Evolutionary conservation across 2,113 vertebrate genomes (phyloP).

Genomic region (Pluvialis apricaria): DNA sequence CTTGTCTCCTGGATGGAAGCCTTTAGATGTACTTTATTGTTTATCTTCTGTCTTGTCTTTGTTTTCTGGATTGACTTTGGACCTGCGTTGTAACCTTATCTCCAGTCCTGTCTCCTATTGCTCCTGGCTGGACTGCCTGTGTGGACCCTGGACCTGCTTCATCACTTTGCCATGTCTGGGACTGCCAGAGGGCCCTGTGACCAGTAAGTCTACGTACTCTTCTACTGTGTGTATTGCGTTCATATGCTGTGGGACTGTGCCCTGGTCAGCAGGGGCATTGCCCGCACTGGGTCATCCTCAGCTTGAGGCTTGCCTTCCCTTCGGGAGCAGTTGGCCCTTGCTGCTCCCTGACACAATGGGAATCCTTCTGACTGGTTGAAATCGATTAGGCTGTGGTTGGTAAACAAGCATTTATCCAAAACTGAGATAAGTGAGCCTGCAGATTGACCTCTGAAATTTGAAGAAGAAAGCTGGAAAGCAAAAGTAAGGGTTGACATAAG

Average conservation of each 20-base stretch:
- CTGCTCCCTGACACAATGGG: neutral
- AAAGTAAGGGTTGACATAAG: neutral
- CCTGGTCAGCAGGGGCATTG: neutral
- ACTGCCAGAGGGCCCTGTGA: neutral
- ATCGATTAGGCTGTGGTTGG: neutral
- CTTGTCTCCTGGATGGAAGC: neutral
- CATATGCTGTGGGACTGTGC: neutral
- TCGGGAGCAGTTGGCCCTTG: neutral
- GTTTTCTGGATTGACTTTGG: neutral
- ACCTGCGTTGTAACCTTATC: neutral
- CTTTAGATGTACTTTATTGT: neutral
- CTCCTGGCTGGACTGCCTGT: neutral
- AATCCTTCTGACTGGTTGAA: neutral
- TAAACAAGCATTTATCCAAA: neutral
- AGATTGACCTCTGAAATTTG: neutral
- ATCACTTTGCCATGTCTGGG: neutral
- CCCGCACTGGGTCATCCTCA: fast-evolving
- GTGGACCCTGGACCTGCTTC: neutral
- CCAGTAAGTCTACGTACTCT: too few species aligned
- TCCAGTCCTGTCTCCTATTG: neutral
- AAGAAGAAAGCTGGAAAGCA: neutral
- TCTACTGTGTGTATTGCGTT: neutral
- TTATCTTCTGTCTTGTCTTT: neutral
- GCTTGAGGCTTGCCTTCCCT: neutral
- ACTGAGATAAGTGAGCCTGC: neutral